Conservation (phyloP, 2,113 vertebrate genomes). For the Scomber scombrus region DNA sequence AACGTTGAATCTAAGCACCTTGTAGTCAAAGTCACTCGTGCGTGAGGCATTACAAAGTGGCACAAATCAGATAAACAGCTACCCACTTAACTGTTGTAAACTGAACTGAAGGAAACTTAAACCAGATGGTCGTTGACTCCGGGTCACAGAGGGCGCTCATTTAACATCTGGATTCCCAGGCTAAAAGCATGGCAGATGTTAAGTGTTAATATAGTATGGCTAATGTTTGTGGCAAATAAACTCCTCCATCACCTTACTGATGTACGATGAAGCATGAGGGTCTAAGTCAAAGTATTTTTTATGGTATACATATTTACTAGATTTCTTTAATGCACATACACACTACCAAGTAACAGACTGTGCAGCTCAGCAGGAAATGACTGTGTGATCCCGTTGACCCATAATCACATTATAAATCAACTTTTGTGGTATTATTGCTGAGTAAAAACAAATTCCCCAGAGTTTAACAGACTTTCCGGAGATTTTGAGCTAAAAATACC, state of each 20-base stretch:
- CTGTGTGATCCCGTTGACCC: not conserved
- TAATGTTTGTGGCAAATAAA: conserved; percentile 14
- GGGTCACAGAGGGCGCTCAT: conserved; percentile 14
- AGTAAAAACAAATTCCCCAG: not conserved
- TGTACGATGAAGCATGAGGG: no score
- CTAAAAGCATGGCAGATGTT: conserved; percentile 19
- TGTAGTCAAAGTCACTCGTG: not conserved
- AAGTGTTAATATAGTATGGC: not conserved
- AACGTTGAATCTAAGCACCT: not conserved
- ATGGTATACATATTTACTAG: not conserved
- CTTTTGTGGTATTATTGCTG: not conserved
- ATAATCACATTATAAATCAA: not conserved
- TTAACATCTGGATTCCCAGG: conserved; percentile 26
- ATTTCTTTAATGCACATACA: not conserved
- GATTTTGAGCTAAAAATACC: not conserved
- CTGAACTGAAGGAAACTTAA: conserved; percentile 21
- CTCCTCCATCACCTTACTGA: not conserved
- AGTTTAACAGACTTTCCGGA: not conserved
- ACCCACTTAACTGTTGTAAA: conserved; percentile 7
- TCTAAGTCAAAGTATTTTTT: not conserved
- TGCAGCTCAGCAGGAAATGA: not conserved
- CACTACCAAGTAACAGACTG: not conserved
- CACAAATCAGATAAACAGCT: conserved; percentile 21
- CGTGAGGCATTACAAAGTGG: not conserved
- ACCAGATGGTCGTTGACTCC: conserved; percentile 29